phyloP scores from a whole-genome alignment of 2,797 vertebrate genomes.

The Rachycentron canadum region DNA sequence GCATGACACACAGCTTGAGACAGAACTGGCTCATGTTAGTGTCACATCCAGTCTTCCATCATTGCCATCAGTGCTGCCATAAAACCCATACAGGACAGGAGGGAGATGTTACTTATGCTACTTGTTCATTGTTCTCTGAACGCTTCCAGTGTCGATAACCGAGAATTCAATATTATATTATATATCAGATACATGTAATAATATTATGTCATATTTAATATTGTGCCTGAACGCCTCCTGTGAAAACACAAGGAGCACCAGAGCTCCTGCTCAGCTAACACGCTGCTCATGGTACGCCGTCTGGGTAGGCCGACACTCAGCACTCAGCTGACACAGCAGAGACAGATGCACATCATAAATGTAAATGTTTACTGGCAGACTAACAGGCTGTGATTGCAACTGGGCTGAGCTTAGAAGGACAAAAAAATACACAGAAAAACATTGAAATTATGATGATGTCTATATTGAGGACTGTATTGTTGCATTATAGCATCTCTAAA shows the following conservation, averaged over 20 bases:
- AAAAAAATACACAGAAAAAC: too few relatives aligned
- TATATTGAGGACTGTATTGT: too few relatives aligned
- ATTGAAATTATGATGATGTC: too few relatives aligned
- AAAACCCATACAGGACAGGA: constrained; percentile 16
- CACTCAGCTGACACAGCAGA: too few relatives aligned
- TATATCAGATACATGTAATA: too few relatives aligned
- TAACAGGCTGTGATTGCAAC: too few relatives aligned
- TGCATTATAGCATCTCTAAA: too few relatives aligned
- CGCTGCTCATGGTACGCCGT: not conserved
- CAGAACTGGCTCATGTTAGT: constrained; percentile 40
- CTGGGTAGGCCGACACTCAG: not conserved
- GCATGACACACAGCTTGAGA: constrained; percentile 41
- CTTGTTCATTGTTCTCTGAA: not conserved
- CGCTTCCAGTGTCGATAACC: not conserved
- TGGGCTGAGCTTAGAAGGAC: too few relatives aligned
- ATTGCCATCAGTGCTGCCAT: constrained; percentile 39
- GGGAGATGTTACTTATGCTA: constrained; percentile 2
- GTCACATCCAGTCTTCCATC: constrained; percentile 36
- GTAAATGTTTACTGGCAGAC: too few relatives aligned
- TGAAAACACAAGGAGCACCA: not conserved
- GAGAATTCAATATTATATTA: too few relatives aligned
- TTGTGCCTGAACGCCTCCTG: not conserved
- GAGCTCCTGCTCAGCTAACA: not conserved
- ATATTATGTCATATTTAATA: too few relatives aligned
- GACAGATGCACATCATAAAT: too few relatives aligned